Evolutionary conservation across 1,140 invertebrate genomes (phyloP).

Genomic region (Drosophila oshimai): DNA sequence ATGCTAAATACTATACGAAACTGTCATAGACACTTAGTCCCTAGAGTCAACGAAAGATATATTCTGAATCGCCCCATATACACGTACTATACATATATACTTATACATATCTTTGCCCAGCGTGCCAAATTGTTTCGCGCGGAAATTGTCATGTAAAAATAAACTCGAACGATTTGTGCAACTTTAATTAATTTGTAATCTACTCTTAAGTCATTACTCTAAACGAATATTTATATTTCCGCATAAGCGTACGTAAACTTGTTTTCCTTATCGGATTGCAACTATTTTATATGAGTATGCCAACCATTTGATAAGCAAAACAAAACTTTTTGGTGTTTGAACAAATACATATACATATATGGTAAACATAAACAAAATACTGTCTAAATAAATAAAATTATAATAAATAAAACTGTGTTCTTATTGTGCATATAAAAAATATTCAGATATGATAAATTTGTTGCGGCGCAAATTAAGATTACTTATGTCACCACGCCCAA

Average conservation of each 20-base stretch:
- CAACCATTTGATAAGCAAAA: conserved; percentile 48
- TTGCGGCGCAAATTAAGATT: neutral
- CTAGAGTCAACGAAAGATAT: conserved; percentile 43
- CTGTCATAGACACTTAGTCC: conserved; percentile 66
- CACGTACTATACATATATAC: conserved; percentile 10
- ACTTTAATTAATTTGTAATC: conserved; percentile 53
- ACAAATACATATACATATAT: conserved; percentile 63
- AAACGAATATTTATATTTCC: conserved; percentile 63
- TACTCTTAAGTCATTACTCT: conserved; percentile 53
- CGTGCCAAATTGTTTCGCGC: conserved; percentile 68
- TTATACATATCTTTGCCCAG: conserved; percentile 49
- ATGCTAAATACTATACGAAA: conserved; percentile 53
- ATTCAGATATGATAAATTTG: neutral
- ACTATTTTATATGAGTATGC: conserved; percentile 13
- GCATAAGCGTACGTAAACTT: conserved; percentile 26
- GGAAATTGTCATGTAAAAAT: conserved; percentile 67
- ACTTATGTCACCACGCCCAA: neutral
- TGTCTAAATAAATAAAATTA: conserved; percentile 12
- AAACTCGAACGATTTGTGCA: conserved; percentile 50
- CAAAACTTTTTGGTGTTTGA: conserved; percentile 69
- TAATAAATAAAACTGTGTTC: neutral
- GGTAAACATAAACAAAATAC: conserved; percentile 30
- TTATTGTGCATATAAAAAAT: neutral
- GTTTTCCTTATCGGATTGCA: conserved; percentile 32
- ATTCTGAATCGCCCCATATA: conserved; percentile 16